Evolutionary conservation across 2,888 invertebrate species (phyloP), one percentile per base, ranked within the genome.

Genomic region (Nymphalis urticae): DNA sequence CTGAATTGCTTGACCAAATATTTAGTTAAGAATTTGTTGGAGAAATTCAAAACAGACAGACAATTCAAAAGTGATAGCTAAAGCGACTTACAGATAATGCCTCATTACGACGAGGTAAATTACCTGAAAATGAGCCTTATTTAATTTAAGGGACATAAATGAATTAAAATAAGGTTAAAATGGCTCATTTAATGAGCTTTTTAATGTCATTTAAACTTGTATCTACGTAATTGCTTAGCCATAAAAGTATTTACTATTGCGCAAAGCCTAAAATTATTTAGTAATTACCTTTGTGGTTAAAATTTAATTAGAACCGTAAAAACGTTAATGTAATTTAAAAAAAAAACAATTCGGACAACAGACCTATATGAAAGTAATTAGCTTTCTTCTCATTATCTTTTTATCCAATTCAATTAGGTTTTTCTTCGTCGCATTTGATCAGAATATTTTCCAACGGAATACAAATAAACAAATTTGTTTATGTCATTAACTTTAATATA

Each of bases 151-250:
- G 42, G 21, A n/a, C 21, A 19, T 19, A 47, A 27, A 62, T n/a
- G 27, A 56, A 62, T 61, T 66, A 60, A 66, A 66, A 66, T 50
- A 56, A 56, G 42, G 36, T 56, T 56, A 24, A 56, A 56, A 62
- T 66, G 48, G 48, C 61, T 66, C 56, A 62, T 66, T 69, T 59
- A 27, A 69, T 69, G 19, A 10, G n/a, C 27, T 13, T 60, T 69
- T 69, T 59, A 66, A 64, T 64, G 50, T 13, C 58, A 56, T 54
- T 67, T 64, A 66, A 66, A 62, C 58, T 66, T 58, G 59, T 66
- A 56, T 56, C n/a, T 47, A 65, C 48, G 47, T 65, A 65, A 62
- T 61, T 61, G 27, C 42, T 32, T 42, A 61, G 51, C 61, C 66
- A 53, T 68, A 56, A 69, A 69, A 42, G 27, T 50, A 50, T 66